Base-by-base conservation (phyloP, 64 coral and sea anemone genomes). In the Exaiptasia diaphana region DNA sequence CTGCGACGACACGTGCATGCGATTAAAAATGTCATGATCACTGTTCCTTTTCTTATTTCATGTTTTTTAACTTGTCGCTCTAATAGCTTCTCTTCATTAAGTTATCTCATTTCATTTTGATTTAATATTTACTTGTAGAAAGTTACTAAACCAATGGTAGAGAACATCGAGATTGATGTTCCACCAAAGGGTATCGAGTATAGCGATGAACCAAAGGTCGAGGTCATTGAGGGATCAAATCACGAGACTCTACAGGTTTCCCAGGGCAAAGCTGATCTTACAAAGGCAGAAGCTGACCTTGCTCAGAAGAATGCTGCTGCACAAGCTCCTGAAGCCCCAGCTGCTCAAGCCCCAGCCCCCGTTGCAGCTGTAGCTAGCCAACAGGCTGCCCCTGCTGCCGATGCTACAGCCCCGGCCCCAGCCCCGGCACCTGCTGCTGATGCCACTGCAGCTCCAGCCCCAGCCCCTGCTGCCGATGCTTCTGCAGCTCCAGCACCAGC, bases 121-220 rank as follows among this genome's bases (percentile, higher is more conserved):
- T n/a, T n/a, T n/a, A 4, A 33, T 64, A 11, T 4, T 72, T 72
- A 22, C 42, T 42, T 28, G 32, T 75, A 93, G 62, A 94, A 78
- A 38, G 85, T 94, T 13, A 94, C 91, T 5, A 94, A 94, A 60
- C 85, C 85, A 12, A 94, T 94, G 91, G 81, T 94, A 36, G 91
- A 94, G 61, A 94, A 94, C 28, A 94, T 94, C 32, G 91, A 94
- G 64, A 94, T 94, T 24, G 91, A 94, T 45, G 86, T 94, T 4
- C 91, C 91, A 4, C 79, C 48, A 67, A 94, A 94, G 41, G 91
- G 91, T 7, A 71, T 80, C 0, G 73, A 89, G 62, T 94, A 64
- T 32, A 94, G 85, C 73, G 56, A 71, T 21, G 85, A 94, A 42
- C 91, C 91, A 9, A 94, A 83, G 40, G 91, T 94, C 36, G 53